Conservation (phyloP, 2,113 vertebrate species). For the Ardeotis arabs region DNA sequence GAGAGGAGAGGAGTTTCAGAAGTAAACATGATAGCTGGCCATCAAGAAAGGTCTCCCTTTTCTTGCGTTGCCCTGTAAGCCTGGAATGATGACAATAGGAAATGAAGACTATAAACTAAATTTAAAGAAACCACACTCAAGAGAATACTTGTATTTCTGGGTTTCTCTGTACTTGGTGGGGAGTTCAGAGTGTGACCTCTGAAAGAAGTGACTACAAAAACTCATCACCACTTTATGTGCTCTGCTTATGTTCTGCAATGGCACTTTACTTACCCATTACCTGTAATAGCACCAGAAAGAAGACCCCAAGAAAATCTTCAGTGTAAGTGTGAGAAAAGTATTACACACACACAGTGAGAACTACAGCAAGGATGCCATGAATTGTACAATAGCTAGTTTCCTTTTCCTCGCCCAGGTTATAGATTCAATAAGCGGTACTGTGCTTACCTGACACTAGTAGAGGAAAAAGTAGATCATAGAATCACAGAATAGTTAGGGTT, state of each 20-base stretch:
- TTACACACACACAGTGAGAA: background rate
- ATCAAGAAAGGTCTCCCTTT: background rate
- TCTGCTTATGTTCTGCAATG: background rate
- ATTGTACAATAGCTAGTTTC: background rate
- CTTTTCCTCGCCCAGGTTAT: background rate
- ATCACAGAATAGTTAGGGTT: too few species aligned
- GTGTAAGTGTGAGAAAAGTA: background rate
- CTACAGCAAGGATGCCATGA: background rate
- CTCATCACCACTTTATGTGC: background rate
- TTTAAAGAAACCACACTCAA: background rate
- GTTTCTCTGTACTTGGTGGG: background rate
- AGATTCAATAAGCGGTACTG: background rate
- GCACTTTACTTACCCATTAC: background rate
- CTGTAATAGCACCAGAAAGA: background rate
- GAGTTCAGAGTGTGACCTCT: background rate
- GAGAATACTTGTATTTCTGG: background rate
- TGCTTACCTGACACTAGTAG: background rate
- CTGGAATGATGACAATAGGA: background rate
- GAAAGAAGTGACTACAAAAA: background rate
- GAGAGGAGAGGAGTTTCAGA: background rate
- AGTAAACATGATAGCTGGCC: background rate
- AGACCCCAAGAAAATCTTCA: background rate
- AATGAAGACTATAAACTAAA: background rate
- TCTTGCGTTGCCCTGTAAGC: background rate
- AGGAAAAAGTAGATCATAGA: background rate